Percentiles rank a stretch among this genome's conserved stretches.
Conservation (phyloP, 30 jellyfish, hydroid and myxozoan genomes). For the Aurelia sp. region DNA sequence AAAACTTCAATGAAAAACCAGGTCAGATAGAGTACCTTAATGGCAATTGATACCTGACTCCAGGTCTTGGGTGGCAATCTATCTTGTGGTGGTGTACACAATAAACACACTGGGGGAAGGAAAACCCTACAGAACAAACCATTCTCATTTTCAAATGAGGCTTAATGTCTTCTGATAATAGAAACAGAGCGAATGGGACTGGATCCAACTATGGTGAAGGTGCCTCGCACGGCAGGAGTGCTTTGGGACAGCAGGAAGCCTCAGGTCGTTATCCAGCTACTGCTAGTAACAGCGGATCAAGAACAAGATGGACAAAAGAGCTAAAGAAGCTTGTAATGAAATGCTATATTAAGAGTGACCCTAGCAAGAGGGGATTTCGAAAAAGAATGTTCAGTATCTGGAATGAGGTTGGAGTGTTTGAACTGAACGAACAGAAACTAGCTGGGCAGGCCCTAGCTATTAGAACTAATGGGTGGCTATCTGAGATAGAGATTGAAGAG, state of each 20-base stretch:
- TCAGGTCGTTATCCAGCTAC: slow-evolving; percentile 57
- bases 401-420: slow-evolving; percentile 36
- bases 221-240: slow-evolving; percentile 53
- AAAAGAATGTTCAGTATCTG: slow-evolving; percentile 45
- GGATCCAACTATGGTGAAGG: slow-evolving; percentile 59
- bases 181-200: slow-evolving; percentile 55
- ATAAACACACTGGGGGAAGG: slow-evolving; percentile 35
- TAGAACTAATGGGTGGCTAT: slow-evolving; percentile 26
- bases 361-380: slow-evolving; percentile 34
- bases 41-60: slow-evolving; percentile 33
- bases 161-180: slow-evolving; percentile 25
- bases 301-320: slow-evolving; percentile 41
- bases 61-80: slow-evolving; percentile 31
- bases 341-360: slow-evolving; percentile 36
- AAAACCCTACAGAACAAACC: slow-evolving; percentile 48
- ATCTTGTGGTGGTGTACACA: slow-evolving; percentile 62
- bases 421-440: slow-evolving; percentile 38
- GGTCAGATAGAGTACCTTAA: no score
- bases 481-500: slow-evolving; percentile 33
- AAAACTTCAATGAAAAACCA: no score
- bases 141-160: slow-evolving; percentile 29
- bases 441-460: slow-evolving; percentile 52
- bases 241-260: slow-evolving; percentile 47
- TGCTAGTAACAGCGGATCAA: slow-evolving; percentile 44
- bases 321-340: slow-evolving; percentile 48